phyloP scores from a whole-genome alignment of 2,888 invertebrate genomes.

The Brachyptera risi region DNA sequence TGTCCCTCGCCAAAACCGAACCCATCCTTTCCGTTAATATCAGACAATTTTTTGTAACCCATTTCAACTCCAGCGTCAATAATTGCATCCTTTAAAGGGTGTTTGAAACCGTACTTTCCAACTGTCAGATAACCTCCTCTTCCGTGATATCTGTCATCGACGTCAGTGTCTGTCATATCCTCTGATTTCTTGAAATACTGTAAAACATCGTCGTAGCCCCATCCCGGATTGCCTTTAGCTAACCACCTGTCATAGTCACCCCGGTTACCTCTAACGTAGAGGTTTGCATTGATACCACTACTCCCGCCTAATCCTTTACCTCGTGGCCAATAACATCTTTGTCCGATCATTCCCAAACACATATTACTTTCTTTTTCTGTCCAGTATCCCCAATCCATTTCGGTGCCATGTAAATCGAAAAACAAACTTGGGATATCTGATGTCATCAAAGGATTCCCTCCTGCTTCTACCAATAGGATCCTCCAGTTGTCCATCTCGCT shows the following conservation, averaged over 20 bases:
- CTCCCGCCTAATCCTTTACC: conserved; percentile 90
- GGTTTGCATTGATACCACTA: conserved; percentile 80
- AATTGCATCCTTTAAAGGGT: conserved; percentile 42
- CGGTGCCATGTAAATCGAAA: conserved; percentile 39
- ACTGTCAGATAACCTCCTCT: conserved; percentile 41
- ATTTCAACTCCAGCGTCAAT: conserved; percentile 43
- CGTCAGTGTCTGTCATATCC: conserved; percentile 46
- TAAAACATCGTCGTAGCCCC: conserved; percentile 75
- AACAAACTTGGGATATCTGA: conserved; percentile 44
- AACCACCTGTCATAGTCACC: conserved; percentile 91
- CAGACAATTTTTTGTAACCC: conserved; percentile 42
- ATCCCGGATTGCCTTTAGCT: conserved; percentile 77
- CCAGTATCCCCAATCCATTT: conserved; percentile 47
- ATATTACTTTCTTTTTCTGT: conserved; percentile 43
- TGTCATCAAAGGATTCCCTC: conserved; percentile 26
- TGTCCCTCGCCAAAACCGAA: conserved; percentile 37
- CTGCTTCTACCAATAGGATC: conserved; percentile 31
- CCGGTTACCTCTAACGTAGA: conserved; percentile 83
- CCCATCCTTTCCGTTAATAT: conserved; percentile 45
- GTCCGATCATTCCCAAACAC: conserved; percentile 49
- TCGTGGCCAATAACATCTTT: conserved; percentile 78
- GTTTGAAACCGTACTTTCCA: conserved; percentile 43
- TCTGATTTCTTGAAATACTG: conserved; percentile 89
- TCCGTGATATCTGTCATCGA: conserved; percentile 26
- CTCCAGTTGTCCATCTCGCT: conserved; percentile 69